Evolutionary conservation across 2,797 vertebrate species (phyloP), one percentile per base, ranked within the genome.

Genomic region (Phataginus tetradactyla): DNA sequence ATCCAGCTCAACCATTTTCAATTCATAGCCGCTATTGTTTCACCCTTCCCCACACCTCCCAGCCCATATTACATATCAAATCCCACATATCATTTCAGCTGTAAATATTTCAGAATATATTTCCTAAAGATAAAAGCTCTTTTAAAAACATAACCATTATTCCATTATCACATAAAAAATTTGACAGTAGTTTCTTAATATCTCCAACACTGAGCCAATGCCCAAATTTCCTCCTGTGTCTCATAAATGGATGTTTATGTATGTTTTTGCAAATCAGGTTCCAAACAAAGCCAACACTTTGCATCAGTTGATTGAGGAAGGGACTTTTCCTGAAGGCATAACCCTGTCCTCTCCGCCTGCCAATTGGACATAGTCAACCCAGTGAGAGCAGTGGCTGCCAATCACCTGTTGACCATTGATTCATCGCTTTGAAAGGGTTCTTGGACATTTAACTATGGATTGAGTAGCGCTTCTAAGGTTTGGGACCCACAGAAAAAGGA

Each of bases 31-130:
- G 39, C 34, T 51, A 29, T 5, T 12, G 20, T 64, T 64, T 84
- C 37, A 45, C 3, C 4, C 17, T 66, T 51, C 53, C 45, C 25
- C 20, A 20, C 2, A 7, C 2, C 1, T 11, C 2, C 5, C 17
- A 87, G 32, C 37, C 75, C 34, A 66, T 5, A 42, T 3, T 32
- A 53, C 45, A 20, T 83, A 89, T 23, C 34, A 92, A 86, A 87
- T 74, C 51, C 55, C 53, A 91, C n/a, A 29, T 23, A 37, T 32
- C 78, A 32, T 75, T 89, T 78, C 53, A 80, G 64, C 51, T 94
- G n/a, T 93, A 80, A 81, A 69, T 72, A 90, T 45, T 92, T 89
- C 77, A 75, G 20, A 69, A 45, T 88, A 55, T 66, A 83, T 68
- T 68, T 77, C 25, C 49, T 83, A 75, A 83, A 94, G 69, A 69